Base-by-base conservation (phyloP, 2,888 invertebrate species). In the Steinernema hermaphroditum region DNA sequence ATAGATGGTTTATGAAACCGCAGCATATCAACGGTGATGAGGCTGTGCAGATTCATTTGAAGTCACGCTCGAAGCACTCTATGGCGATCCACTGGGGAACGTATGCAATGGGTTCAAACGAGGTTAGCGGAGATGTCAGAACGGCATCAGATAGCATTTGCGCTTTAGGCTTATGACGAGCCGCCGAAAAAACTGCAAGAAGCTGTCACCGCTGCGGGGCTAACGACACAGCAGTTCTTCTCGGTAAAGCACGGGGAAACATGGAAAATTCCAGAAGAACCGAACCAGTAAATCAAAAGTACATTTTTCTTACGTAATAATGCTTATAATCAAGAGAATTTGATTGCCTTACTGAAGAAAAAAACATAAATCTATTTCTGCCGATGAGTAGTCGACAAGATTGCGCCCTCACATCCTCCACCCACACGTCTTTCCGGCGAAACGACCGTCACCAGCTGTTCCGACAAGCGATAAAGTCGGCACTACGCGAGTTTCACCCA, bases 61-160 rank as follows among this genome's bases (percentile, higher is more conserved):
- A 89, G 75, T 76, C 89, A 16, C 74, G 80, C 44, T 84, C 89
- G 0, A 84, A 86, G 69, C 77, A 83, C 54, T 88, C 88, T 29
- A 75, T 90, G n/a, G 89, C 87, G 16, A 88, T 90, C 49, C 90
- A 90, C 81, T 90, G 89, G 89, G 90, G 89, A 50, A 90, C 90
- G 1, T 90, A 89, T 79, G 79, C 80, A 68, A 84, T 88, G 79
- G 84, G 83, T 24, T 82, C 83, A 0, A 78, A 79, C 72, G 85
- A 85, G 78, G 83, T 84, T 34, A 27, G 69, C 34, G 12, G 14
- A n/a, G n/a, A n/a, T n/a, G n/a, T n/a, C n/a, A n/a, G n/a, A n/a
- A n/a, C n/a, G n/a, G n/a, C n/a, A n/a, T n/a, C n/a, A n/a, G n/a
- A n/a, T n/a, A n/a, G n/a, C n/a, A n/a, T n/a, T n/a, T n/a, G n/a